Conservation (phyloP, 1,140 invertebrate genomes). For the Drosophila bocqueti region DNA sequence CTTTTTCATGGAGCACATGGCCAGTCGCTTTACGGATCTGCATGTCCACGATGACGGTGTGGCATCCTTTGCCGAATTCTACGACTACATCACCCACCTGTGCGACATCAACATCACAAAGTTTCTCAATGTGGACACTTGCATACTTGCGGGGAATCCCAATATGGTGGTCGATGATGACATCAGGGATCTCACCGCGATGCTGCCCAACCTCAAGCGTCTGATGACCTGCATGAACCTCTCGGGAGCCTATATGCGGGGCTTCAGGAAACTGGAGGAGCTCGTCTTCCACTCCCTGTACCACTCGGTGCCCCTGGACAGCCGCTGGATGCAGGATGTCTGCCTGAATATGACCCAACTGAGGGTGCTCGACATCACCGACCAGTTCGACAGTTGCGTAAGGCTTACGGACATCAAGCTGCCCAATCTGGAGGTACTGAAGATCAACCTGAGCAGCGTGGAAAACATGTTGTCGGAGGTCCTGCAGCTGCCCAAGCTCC, state of each 20-base stretch:
- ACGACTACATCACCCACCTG: slow-evolving; percentile 66
- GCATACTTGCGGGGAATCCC: slow-evolving; percentile 56
- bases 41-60: slow-evolving; percentile 68
- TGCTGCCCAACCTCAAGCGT: slow-evolving; percentile 65
- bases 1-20: slow-evolving; percentile 74
- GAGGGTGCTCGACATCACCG: slow-evolving; percentile 64
- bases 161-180: slow-evolving; percentile 61
- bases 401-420: slow-evolving; percentile 60
- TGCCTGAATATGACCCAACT: slow-evolving; percentile 54
- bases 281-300: slow-evolving; percentile 67
- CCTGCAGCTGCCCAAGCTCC: slow-evolving; percentile 61
- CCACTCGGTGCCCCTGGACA: slow-evolving; percentile 65
- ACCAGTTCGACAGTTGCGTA: slow-evolving; percentile 64
- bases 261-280: slow-evolving; percentile 65
- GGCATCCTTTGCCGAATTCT: slow-evolving; percentile 66
- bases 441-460: slow-evolving; percentile 66
- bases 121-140: slow-evolving; percentile 55
- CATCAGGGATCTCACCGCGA: slow-evolving; percentile 51
- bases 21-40: slow-evolving; percentile 53
- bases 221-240: slow-evolving; percentile 70
- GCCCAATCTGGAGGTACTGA: slow-evolving; percentile 68
- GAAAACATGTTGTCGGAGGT: slow-evolving; percentile 59
- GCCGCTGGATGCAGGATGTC: slow-evolving; percentile 65
- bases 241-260: slow-evolving; percentile 51
- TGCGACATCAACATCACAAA: slow-evolving; percentile 58